Percentiles rank a stretch among this genome's conserved stretches.
Conservation (phyloP, 2,888 invertebrate species). For the Calameuta filiformis region DNA sequence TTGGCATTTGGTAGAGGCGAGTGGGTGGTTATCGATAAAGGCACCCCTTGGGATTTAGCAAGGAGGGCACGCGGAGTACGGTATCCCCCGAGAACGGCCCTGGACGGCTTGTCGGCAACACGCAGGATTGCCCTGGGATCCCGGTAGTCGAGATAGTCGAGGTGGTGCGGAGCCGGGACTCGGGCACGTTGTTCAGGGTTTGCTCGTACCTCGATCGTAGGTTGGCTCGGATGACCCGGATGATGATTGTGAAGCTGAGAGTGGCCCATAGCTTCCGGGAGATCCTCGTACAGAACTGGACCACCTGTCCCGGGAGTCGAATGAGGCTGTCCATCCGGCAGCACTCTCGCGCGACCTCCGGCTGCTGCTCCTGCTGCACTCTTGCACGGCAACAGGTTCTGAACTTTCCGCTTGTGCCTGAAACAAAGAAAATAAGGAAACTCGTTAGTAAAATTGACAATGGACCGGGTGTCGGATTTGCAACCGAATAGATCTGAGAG, state of each 20-base stretch:
- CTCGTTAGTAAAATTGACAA: not conserved
- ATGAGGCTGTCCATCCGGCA: slow-evolving; percentile 65
- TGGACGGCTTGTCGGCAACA: slow-evolving; percentile 56
- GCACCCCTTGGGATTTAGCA: slow-evolving; percentile 52
- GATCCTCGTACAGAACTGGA: slow-evolving; percentile 82
- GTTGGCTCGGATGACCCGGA: slow-evolving; percentile 40
- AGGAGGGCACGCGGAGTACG: slow-evolving; percentile 55
- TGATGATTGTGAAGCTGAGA: slow-evolving; percentile 62
- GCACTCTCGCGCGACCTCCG: slow-evolving; percentile 61
- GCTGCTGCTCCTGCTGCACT: slow-evolving; percentile 69
- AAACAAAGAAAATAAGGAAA: slow-evolving; percentile 59
- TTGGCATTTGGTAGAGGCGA: slow-evolving; percentile 10
- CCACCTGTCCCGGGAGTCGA: slow-evolving; percentile 56
- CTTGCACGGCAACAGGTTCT: slow-evolving; percentile 86
- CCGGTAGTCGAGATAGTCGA: slow-evolving; percentile 64
- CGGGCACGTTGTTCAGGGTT: slow-evolving; percentile 25
- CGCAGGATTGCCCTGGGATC: slow-evolving; percentile 60
- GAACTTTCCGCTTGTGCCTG: slow-evolving; percentile 89
- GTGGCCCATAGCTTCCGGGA: slow-evolving; percentile 74
- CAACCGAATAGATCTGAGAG: not conserved
- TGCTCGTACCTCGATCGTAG: slow-evolving; percentile 61
- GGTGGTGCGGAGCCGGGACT: slow-evolving; percentile 52
- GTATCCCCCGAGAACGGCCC: slow-evolving; percentile 58
- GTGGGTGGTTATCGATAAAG: slow-evolving; percentile 48
- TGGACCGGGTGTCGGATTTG: not conserved